phyloP scores from a whole-genome alignment of 2,888 invertebrate genomes.

The Standfussiana lucernea region DNA sequence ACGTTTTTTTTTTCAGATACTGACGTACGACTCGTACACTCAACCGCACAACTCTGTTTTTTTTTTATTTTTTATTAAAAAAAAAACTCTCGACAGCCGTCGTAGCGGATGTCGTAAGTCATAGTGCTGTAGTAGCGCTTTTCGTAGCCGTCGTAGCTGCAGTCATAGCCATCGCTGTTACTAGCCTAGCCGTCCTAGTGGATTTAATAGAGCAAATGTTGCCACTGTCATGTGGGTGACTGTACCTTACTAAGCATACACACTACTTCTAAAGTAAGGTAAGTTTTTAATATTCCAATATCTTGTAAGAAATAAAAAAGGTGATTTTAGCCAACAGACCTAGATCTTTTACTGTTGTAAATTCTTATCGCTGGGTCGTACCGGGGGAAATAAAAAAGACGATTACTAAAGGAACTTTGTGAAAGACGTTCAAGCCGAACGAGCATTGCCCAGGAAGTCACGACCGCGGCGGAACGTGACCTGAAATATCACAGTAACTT shows the following conservation, averaged over 20 bases:
- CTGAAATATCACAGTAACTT: slow-evolving; percentile 36
- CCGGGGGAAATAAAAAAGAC: slow-evolving; percentile 28
- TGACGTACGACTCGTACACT: no score
- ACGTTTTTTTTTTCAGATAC: no score
- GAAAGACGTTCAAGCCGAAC: slow-evolving; percentile 26
- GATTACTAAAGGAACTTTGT: slow-evolving; percentile 32
- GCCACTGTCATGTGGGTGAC: neutral
- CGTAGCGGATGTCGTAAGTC: neutral
- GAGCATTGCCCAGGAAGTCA: slow-evolving; percentile 36
- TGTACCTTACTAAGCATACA: neutral
- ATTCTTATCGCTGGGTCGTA: slow-evolving; percentile 19
- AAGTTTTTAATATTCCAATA: slow-evolving; percentile 19
- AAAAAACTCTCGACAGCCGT: neutral
- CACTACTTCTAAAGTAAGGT: neutral
- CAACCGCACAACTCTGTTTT: no score
- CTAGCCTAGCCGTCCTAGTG: neutral
- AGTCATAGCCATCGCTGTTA: neutral
- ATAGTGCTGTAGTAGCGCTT: no score
- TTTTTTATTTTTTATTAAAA: no score
- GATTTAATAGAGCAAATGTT: neutral
- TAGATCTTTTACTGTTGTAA: slow-evolving; percentile 31
- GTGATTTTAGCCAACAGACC: slow-evolving; percentile 16
- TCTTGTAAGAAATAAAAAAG: slow-evolving; percentile 23
- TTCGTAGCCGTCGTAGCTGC: neutral
- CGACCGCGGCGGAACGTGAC: slow-evolving; percentile 45